Percentiles rank a stretch among this genome's conserved stretches.
phyloP scores from a whole-genome alignment of 2,888 invertebrate species.

The Eupithecia inturbata region DNA sequence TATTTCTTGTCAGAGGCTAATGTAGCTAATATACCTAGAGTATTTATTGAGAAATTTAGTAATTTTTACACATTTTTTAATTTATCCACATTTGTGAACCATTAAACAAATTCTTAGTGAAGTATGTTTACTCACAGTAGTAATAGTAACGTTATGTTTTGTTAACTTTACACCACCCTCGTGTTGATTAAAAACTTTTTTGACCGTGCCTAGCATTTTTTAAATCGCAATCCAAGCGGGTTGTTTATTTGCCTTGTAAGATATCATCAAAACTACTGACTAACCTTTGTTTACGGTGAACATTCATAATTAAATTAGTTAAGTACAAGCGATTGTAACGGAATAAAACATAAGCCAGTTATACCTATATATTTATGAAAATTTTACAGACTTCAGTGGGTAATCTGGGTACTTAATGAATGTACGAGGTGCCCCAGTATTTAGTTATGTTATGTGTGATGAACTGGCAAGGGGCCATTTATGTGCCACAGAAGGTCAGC shows the following conservation, averaged over 20 bases:
- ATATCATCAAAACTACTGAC: not conserved
- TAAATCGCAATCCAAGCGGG: not conserved
- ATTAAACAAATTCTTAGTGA: not conserved
- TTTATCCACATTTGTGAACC: too few relatives aligned
- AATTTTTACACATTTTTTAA: too few relatives aligned
- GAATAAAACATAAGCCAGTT: slow-evolving; percentile 28
- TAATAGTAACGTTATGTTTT: slow-evolving; percentile 61
- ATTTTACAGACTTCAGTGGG: not conserved
- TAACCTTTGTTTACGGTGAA: slow-evolving; percentile 8
- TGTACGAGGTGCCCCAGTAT: too few relatives aligned
- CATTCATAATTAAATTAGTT: slow-evolving; percentile 25
- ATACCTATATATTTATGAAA: not conserved
- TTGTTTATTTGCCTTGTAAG: not conserved
- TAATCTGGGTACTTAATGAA: not conserved
- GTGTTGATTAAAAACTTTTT: slow-evolving; percentile 57
- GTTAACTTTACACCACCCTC: slow-evolving; percentile 58
- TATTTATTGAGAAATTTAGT: too few relatives aligned
- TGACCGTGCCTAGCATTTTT: slow-evolving; percentile 58
- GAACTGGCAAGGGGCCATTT: not conserved
- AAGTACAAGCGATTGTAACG: slow-evolving; percentile 15
- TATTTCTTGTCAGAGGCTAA: too few relatives aligned
- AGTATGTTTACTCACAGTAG: slow-evolving; percentile 51
- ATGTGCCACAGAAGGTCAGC: too few relatives aligned
- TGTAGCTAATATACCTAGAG: too few relatives aligned
- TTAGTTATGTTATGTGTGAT: not conserved